These are phyloP conservation scores for Tryphoninae sp. DNA, from an alignment of 2,888 invertebrate species.

Conservation along the genomic window DNA sequence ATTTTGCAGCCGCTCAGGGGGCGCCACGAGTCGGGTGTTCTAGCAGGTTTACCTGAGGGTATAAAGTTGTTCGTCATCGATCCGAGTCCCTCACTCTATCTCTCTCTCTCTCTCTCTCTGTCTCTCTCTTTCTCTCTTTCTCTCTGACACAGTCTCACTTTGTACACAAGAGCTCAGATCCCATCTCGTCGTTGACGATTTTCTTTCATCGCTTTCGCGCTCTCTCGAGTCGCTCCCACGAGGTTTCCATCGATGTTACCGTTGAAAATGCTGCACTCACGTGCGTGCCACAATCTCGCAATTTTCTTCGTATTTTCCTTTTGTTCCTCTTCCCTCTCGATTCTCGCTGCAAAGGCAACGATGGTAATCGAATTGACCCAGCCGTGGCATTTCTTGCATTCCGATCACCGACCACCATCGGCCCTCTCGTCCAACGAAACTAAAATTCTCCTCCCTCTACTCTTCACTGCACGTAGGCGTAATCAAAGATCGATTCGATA, in stretches of 20 bases:
- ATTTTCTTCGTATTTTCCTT: background rate
- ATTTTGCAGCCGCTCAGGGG: conserved; percentile 24
- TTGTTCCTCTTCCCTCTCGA: background rate
- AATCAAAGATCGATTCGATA: conserved; percentile 48
- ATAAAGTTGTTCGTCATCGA: conserved; percentile 54
- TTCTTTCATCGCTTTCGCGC: conserved; percentile 38
- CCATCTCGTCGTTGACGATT: conserved; percentile 25
- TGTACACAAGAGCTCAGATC: conserved; percentile 2
- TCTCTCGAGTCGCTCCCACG: conserved; percentile 29
- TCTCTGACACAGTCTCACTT: background rate
- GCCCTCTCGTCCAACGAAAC: conserved; percentile 31
- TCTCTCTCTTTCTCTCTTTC: background rate
- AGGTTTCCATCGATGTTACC: conserved; percentile 29
- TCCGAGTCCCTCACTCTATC: conserved; percentile 19
- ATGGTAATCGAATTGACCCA: conserved; percentile 56
- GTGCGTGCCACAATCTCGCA: conserved; percentile 20
- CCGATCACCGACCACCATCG: conserved; percentile 18
- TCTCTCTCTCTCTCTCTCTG: background rate
- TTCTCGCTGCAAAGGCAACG: conserved; percentile 3
- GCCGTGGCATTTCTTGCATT: conserved; percentile 13
- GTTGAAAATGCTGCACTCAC: conserved; percentile 38
- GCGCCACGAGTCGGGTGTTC: conserved; percentile 8
- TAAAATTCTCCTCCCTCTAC: background rate
- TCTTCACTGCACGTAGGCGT: conserved; percentile 31
- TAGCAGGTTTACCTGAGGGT: conserved; percentile 44